Evolutionary conservation across 2,113 vertebrate species (phyloP).

Genomic region (Parotia lawesii): DNA sequence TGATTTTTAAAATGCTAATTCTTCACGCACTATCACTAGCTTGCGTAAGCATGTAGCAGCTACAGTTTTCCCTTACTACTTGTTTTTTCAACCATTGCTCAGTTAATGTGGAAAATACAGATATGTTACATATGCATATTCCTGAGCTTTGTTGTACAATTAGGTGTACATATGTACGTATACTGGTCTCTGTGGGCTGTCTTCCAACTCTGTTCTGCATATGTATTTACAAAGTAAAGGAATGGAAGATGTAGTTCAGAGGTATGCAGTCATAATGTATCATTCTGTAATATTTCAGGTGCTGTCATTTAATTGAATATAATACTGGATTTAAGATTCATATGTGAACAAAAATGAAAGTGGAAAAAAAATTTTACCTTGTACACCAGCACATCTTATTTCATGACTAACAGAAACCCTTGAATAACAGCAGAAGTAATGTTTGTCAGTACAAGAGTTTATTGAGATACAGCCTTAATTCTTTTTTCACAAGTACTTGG

Average conservation of each 20-base stretch:
- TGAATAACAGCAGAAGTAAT: background rate
- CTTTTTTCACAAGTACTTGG: background rate
- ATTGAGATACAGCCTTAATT: background rate
- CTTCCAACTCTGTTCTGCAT: background rate
- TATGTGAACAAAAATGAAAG: background rate
- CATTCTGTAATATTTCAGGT: background rate
- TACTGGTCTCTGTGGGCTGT: background rate
- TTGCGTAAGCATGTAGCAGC: background rate
- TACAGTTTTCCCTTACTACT: background rate
- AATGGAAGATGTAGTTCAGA: background rate
- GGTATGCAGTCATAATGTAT: background rate
- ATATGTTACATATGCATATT: background rate
- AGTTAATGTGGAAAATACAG: background rate
- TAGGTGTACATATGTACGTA: accelerated
- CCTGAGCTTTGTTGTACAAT: background rate
- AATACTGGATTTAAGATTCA: background rate
- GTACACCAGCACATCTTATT: background rate
- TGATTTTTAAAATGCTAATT: background rate
- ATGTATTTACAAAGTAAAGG: background rate
- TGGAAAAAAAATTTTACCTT: background rate
- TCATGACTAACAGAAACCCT: background rate
- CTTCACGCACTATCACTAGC: background rate
- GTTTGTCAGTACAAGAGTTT: background rate
- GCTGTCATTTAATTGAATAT: background rate
- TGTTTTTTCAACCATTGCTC: background rate